Percentiles rank a stretch among this genome's conserved stretches.
phyloP scores from a whole-genome alignment of 2,888 invertebrate species.

The Cataglyphis albicans region DNA sequence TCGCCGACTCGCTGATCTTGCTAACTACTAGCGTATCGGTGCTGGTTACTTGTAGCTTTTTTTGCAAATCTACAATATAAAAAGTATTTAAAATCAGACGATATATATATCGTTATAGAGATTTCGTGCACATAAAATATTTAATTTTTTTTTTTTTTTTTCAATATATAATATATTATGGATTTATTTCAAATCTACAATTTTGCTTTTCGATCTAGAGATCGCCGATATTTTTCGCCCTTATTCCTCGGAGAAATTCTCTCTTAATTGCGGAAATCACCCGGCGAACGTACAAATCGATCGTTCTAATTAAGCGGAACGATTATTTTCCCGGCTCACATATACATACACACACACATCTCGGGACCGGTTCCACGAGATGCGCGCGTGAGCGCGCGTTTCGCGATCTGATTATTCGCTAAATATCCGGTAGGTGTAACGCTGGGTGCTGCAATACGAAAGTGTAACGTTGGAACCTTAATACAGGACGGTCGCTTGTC shows the following conservation, averaged over 20 bases:
- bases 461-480: conserved; percentile 4
- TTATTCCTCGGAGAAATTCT: background rate
- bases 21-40: background rate
- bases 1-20: conserved; percentile 1
- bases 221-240: background rate
- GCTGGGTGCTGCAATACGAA: background rate
- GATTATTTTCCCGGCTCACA: background rate
- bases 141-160: background rate
- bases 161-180: background rate
- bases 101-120: background rate
- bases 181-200: background rate
- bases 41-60: background rate
- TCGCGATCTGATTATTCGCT: conserved; percentile 77
- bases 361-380: conserved; percentile 72
- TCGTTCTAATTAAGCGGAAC: conserved; percentile 62
- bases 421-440: conserved; percentile 71
- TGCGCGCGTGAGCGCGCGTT: conserved; percentile 54
- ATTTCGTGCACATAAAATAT: background rate
- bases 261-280: background rate
- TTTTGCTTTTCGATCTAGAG: background rate
- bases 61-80: background rate
- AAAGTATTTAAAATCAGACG: background rate
- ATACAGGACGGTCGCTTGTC: conserved; percentile 56
- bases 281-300: conserved; percentile 47
- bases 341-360: background rate